Conservation (phyloP, 2,113 vertebrate species). For the Bombycilla garrulus region DNA sequence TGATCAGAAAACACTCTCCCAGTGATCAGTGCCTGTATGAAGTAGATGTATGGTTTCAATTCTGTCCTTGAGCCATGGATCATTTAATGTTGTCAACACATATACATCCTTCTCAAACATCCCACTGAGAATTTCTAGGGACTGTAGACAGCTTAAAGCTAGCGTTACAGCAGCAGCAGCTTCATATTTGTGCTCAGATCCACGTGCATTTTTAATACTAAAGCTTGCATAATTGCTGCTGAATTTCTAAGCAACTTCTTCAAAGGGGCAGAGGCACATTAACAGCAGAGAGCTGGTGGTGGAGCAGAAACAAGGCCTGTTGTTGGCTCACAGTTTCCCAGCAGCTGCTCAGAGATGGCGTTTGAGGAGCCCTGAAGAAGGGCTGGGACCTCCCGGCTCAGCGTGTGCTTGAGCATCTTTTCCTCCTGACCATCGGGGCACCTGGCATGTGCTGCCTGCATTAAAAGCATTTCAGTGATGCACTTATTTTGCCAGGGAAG, state of each 20-base stretch:
- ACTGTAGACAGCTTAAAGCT: conserved; percentile 43
- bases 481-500: neutral
- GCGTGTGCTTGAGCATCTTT: neutral
- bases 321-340: neutral
- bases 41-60: conserved; percentile 53
- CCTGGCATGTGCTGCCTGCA: neutral
- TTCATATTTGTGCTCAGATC: conserved; percentile 49
- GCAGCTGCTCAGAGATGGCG: neutral
- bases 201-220: conserved; percentile 67
- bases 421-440: neutral
- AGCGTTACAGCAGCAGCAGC: conserved; percentile 43
- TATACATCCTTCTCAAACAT: conserved; percentile 57
- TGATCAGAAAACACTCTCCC: conserved; percentile 55
- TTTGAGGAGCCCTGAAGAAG: neutral
- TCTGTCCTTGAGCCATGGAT: conserved; percentile 62
- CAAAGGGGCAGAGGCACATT: neutral
- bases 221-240: conserved; percentile 56
- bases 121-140: conserved; percentile 58
- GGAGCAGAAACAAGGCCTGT: neutral
- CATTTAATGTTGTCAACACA: conserved; percentile 65
- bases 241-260: conserved; percentile 51
- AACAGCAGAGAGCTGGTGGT: neutral
- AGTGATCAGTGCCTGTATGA: conserved; percentile 18
- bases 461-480: neutral
- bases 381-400: neutral